Conservation (phyloP, 53 echinoderm and acorn worm genomes). For the Patiria pectinifera region DNA sequence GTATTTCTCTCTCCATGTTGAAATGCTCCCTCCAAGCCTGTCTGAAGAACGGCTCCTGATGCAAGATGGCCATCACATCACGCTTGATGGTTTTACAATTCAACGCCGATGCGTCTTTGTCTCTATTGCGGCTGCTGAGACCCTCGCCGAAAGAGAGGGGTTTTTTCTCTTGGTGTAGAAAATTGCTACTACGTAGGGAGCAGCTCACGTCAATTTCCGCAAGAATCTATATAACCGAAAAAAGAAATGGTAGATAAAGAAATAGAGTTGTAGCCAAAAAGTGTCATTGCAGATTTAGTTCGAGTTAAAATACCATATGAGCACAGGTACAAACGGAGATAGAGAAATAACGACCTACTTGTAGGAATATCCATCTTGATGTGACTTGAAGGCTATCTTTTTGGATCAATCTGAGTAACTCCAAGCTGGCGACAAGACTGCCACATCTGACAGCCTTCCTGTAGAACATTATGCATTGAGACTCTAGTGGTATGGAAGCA, state of each 20-base stretch:
- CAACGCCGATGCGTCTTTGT: not conserved
- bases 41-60: not conserved
- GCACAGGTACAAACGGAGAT: not conserved
- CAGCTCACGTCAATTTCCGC: constrained; percentile 41
- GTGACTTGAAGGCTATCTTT: not conserved
- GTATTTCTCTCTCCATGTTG: constrained; percentile 12
- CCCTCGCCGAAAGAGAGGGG: not conserved
- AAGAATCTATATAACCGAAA: not conserved
- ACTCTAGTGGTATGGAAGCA: not conserved
- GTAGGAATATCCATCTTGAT: constrained; percentile 16
- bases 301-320: not conserved
- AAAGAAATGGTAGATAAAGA: not conserved
- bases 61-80: not conserved
- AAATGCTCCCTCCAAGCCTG: constrained; percentile 24
- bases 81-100: constrained; percentile 9
- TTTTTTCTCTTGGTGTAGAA: not conserved
- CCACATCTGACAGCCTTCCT: constrained; percentile 40
- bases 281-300: not conserved
- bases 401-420: constrained; percentile 12
- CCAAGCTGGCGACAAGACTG: constrained; percentile 26
- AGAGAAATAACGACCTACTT: not conserved
- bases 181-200: not conserved
- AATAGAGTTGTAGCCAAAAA: not conserved
- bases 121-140: not conserved
- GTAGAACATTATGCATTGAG: constrained; percentile 7